phyloP scores from a whole-genome alignment of 2,797 vertebrate species.

The Acipenser transmontanus region DNA sequence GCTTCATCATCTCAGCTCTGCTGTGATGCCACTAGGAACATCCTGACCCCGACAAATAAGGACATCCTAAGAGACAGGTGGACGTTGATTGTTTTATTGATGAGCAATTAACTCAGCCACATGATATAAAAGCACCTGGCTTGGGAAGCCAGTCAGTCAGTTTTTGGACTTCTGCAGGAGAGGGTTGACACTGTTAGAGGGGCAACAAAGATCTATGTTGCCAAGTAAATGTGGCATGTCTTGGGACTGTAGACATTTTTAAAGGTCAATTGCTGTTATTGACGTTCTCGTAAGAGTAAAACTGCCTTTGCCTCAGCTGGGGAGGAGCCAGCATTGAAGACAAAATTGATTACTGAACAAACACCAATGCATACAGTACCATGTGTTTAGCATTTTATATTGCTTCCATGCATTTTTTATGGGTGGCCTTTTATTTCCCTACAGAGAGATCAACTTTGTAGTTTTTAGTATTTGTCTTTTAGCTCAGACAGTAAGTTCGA shows the following conservation, averaged over 20 bases:
- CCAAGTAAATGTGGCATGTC: background rate
- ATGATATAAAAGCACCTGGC: too few species aligned
- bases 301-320: background rate
- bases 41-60: too few species aligned
- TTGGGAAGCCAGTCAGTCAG: too few species aligned
- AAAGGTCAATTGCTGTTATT: constrained; percentile 7
- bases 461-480: too few species aligned
- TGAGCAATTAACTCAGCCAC: too few species aligned
- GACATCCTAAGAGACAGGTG: too few species aligned
- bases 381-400: constrained; percentile 3
- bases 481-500: too few species aligned
- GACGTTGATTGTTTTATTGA: too few species aligned
- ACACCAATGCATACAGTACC: background rate
- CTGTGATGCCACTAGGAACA: background rate
- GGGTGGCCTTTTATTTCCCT: background rate
- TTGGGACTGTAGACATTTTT: background rate
- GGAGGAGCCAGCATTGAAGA: background rate
- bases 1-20: constrained; percentile 1
- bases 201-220: background rate
- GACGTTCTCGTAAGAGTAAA: background rate
- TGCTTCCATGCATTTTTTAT: constrained; percentile 1
- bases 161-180: too few species aligned
- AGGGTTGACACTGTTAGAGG: too few species aligned
- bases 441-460: background rate
- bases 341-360: background rate